Conservation (phyloP, 2,888 invertebrate genomes). For the Siphonodentalium dalli region DNA sequence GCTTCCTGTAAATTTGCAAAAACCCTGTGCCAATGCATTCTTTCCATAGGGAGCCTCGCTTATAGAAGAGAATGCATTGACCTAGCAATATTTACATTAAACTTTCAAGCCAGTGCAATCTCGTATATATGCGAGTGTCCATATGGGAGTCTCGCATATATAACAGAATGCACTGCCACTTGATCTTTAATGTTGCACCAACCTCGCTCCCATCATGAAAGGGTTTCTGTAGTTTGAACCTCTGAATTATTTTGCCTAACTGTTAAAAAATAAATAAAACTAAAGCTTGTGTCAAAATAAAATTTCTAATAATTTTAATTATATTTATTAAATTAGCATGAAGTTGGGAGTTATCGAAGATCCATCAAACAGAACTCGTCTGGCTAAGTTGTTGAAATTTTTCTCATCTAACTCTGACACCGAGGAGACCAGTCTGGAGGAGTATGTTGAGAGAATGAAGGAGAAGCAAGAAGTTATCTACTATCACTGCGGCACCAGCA, state of each 20-base stretch:
- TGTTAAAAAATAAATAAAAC: not conserved
- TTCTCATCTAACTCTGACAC: constrained; percentile 75
- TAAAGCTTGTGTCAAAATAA: not conserved
- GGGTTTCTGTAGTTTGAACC: too few species aligned
- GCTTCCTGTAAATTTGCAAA: too few species aligned
- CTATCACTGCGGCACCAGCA: constrained; percentile 91
- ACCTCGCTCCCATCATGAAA: too few species aligned
- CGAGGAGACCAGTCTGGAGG: constrained; percentile 77
- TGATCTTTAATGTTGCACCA: too few species aligned
- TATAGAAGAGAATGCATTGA: too few species aligned
- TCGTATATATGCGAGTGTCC: too few species aligned
- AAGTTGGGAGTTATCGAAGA: constrained; percentile 98
- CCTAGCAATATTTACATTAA: too few species aligned
- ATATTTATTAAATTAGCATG: constrained; percentile 70
- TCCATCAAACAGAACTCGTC: constrained; percentile 91
- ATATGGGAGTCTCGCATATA: too few species aligned
- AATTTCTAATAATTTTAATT: not conserved
- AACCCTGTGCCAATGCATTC: too few species aligned
- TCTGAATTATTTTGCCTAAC: not conserved
- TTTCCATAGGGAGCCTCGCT: too few species aligned
- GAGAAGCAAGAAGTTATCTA: constrained; percentile 92
- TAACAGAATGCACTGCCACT: too few species aligned
- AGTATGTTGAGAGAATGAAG: constrained; percentile 95
- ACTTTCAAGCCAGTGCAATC: too few species aligned
- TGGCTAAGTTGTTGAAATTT: constrained; percentile 94